A percentile compares a stretch with the other conserved stretches of the same genome.
Evolutionary conservation across 2,888 invertebrate genomes (phyloP).

Genomic region (Acleris sparsana): DNA sequence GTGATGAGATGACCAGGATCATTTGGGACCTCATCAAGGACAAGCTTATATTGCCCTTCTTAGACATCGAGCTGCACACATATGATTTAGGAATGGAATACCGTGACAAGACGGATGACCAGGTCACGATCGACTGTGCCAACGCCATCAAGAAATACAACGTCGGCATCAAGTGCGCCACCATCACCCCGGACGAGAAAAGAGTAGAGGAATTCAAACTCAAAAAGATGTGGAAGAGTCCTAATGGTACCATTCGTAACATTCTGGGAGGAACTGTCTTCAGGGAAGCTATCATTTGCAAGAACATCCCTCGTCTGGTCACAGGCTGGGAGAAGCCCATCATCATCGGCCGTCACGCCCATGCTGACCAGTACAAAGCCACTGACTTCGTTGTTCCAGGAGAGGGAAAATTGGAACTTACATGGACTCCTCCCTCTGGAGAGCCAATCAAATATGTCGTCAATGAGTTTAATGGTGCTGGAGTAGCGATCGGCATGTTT

Average conservation of each 20-base stretch:
- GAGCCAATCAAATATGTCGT: constrained; percentile 89
- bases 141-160: constrained; percentile 98
- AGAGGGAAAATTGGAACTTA: constrained; percentile 93
- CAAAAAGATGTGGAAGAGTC: constrained; percentile 96
- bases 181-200: constrained; percentile 98
- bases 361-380: constrained; percentile 98
- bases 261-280: constrained; percentile 93
- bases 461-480: constrained; percentile 93
- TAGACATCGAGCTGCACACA: constrained; percentile 96
- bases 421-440: constrained; percentile 88
- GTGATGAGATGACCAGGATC: constrained; percentile 98
- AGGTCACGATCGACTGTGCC: constrained; percentile 98
- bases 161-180: constrained; percentile 99
- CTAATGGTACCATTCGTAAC: constrained; percentile 94
- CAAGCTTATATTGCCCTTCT: constrained; percentile 97
- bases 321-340: constrained; percentile 98
- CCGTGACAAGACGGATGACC: constrained; percentile 96
- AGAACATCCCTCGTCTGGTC: constrained; percentile 97
- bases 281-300: constrained; percentile 94
- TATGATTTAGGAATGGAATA: constrained; percentile 98
- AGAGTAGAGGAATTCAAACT: constrained; percentile 95
- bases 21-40: constrained; percentile 99
- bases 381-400: constrained; percentile 98
- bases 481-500: constrained; percentile 97
- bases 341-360: constrained; percentile 98